Evolutionary conservation across 2,797 vertebrate genomes (phyloP), one percentile per base, ranked within the genome.

Genomic region (Bufotes viridis): DNA sequence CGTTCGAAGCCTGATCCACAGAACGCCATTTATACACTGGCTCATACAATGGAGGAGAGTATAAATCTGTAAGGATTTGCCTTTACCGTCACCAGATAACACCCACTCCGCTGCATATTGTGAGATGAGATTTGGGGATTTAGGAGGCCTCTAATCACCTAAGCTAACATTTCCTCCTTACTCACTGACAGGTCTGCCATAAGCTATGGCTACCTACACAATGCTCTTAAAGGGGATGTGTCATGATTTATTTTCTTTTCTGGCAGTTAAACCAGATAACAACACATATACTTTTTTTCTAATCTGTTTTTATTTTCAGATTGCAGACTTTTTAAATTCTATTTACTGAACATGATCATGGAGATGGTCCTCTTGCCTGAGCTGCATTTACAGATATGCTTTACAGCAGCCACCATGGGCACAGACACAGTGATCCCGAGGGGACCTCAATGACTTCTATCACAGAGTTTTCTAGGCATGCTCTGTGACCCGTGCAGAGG

Each of bases 1-100:
- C 69, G 78, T 20, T 76, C 57, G 29, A 78, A 78, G 72, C 61
- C 84, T 76, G 78, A 85, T 85, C 74, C 63, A 83, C 67, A 72
- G 65, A 65, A 81, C 53, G 8, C 11, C 80, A 55, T 67, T 65
- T 67, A 49, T 15, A 60, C 78, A 20, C 24, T 26, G 51, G 53
- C 60, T 61, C 26, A 81, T 81, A 81, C 60, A 81, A 81, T 81
- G 79, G 79, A 5, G 34, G 79, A 15, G 80, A 61, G 42, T 34
- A 49, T 81, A 81, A 65, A 81, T 65, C 60, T n/a, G 34, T 22
- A 63, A 81, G 79, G 60, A 49, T 51, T 51, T 51, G 42, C 61
- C 34, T 81, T 51, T 49, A 81, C 61, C 80, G 24, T n/a, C 8
- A 67, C 14, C 29, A 29, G 8, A 63, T 42, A 51, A 65, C 29